Evolutionary conservation across 2,888 invertebrate genomes (phyloP), one percentile per base, ranked within the genome.

Genomic region (Parnassius orleans): DNA sequence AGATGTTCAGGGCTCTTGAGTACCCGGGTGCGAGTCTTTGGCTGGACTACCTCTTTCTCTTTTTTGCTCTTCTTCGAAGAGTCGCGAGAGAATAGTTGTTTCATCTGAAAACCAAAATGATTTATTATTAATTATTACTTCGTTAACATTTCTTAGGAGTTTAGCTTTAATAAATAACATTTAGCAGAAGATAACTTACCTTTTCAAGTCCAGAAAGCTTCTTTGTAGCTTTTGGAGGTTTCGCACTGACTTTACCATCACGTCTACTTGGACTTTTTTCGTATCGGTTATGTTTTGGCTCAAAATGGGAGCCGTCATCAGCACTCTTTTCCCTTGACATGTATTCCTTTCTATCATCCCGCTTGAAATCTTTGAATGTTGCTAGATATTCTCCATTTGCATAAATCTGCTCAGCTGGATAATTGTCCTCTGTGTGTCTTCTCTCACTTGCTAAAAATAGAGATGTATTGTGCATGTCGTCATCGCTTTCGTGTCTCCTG

Each of bases 1-100:
- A 90, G 90, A 89, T 90, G 90, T 87, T 90, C 90, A 77, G 91
- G 91, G 90, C 91, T 91, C 88, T 90, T 88, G 86, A 90, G 87
- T 73, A 90, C 90, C 86, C 90, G 85, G 72, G 90, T 93, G 84
- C 90, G 90, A 68, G 80, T 78, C 76, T 93, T 93, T 67, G 92
- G 92, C 83, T 87, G 88, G 81, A 85, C 83, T 72, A 76, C 71
- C 71, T 93, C 93, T 80, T 94, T 93, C 82, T 93, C 93, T 86
- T 93, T 94, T 79, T 93, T 93, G 89, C 93, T 94, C 88, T 94
- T 94, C 90, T 95, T 95, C 62, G 94, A 93, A 87, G 92, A 92
- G 81, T 94, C 93, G 77, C 95, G 93, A 73, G 94, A 94, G 87
- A 96, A 96, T 73, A 96, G 91, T 83, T 95, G 95, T 78, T 95